Evolutionary conservation across 2,113 vertebrate genomes (phyloP).

Genomic region (Morone chrysops): DNA sequence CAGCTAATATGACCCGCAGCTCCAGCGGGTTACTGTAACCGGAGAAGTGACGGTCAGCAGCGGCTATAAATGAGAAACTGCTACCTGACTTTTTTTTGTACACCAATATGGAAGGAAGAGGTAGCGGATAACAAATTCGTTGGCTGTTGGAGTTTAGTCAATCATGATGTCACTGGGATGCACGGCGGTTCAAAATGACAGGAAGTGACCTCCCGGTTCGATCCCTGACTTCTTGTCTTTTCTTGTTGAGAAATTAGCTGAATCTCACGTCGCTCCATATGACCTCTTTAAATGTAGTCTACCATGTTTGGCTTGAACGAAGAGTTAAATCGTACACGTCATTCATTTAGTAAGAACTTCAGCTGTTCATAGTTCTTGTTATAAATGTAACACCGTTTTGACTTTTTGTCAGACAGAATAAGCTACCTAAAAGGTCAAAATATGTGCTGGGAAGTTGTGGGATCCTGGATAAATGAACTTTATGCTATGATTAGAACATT

Average conservation of each 20-base stretch:
- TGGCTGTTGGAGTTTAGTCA: neutral
- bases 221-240: no score
- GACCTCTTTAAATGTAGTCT: no score
- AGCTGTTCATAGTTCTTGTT: neutral
- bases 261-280: neutral
- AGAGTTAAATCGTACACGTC: no score
- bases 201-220: no score
- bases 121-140: neutral
- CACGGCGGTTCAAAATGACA: no score
- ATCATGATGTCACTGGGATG: neutral
- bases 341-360: neutral
- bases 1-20: neutral
- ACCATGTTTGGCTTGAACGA: no score
- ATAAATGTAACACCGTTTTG: neutral
- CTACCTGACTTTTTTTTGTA: neutral
- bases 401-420: neutral
- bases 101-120: neutral
- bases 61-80: neutral
- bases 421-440: neutral
- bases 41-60: neutral
- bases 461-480: neutral
- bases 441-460: neutral
- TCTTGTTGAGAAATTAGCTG: neutral
- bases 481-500: neutral
- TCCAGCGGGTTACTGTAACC: no score